These are phyloP conservation scores for Tigriopus californicus DNA, from an alignment of 2,888 invertebrate species.

Conservation along the genomic window DNA sequence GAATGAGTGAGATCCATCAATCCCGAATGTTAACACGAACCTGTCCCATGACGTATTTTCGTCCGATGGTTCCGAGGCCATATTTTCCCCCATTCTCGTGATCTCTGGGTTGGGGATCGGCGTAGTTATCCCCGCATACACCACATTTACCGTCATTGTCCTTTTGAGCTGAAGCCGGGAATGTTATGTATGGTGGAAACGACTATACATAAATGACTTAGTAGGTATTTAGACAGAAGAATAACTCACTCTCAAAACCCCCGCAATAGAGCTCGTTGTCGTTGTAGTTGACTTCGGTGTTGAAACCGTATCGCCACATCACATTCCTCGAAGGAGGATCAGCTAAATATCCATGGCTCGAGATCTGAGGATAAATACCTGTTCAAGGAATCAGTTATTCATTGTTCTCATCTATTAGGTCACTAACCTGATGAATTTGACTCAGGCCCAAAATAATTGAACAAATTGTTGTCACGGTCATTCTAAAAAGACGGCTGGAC, in stretches of 20 bases:
- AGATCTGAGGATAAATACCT: conserved; percentile 27
- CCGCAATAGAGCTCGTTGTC: conserved; percentile 87
- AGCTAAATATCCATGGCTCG: conserved; percentile 68
- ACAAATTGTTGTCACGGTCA: no score
- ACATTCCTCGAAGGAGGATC: conserved; percentile 80
- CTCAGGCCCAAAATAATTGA: no score
- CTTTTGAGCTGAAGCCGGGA: conserved; percentile 20
- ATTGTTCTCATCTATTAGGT: no score
- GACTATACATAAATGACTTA: neutral
- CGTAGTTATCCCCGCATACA: conserved; percentile 68
- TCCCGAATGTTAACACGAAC: no score
- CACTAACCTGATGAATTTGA: no score
- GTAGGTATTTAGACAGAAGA: neutral
- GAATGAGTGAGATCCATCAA: no score
- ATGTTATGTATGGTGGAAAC: neutral
- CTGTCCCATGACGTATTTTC: conserved; percentile 64
- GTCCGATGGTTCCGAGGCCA: conserved; percentile 62
- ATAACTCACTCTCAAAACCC: conserved; percentile 36
- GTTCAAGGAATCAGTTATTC: no score
- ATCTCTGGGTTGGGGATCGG: conserved; percentile 48
- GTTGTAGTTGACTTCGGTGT: conserved; percentile 83
- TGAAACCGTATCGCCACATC: conserved; percentile 87
- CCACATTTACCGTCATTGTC: conserved; percentile 52
- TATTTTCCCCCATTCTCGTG: conserved; percentile 74
- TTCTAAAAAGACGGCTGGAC: no score